phyloP scores from a whole-genome alignment of 2,797 vertebrate species.

The Coracias cyanogaster region DNA sequence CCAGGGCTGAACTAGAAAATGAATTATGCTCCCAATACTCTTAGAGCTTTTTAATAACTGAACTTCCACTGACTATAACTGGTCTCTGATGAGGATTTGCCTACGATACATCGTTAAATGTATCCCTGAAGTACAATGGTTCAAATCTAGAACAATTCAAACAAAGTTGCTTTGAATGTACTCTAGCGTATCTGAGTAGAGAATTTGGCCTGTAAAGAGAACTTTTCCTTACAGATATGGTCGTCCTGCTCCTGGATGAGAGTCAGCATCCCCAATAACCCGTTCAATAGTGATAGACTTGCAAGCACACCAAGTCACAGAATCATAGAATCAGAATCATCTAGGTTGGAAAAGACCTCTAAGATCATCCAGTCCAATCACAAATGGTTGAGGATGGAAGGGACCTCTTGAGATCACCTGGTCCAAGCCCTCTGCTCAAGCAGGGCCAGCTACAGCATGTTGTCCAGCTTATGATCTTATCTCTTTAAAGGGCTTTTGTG shows the following conservation, averaged over 20 bases:
- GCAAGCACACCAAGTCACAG: not conserved
- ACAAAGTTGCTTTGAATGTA: not conserved
- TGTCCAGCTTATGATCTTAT: not conserved
- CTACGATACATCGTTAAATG: not conserved
- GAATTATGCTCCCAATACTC: not conserved
- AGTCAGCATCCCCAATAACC: not conserved
- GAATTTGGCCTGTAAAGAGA: not conserved
- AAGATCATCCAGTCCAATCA: not conserved
- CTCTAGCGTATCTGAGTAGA: not conserved
- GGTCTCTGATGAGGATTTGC: not conserved
- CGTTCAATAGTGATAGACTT: not conserved
- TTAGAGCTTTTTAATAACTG: constrained; percentile 19
- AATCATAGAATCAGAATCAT: too few relatives aligned
- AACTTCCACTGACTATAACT: not conserved
- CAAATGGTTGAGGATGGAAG: not conserved
- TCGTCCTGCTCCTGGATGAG: not conserved
- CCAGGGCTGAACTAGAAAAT: constrained; percentile 5
- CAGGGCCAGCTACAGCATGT: not conserved
- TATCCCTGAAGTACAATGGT: not conserved
- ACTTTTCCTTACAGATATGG: not conserved
- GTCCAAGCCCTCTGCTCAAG: not conserved
- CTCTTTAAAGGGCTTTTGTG: not conserved
- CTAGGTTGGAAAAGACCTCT: too few relatives aligned
- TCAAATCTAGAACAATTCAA: not conserved
- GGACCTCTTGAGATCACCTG: not conserved